These are phyloP conservation scores for Poeciliopsis infans DNA, from an alignment of 2,797 vertebrate genomes.

Conservation along the genomic window DNA sequence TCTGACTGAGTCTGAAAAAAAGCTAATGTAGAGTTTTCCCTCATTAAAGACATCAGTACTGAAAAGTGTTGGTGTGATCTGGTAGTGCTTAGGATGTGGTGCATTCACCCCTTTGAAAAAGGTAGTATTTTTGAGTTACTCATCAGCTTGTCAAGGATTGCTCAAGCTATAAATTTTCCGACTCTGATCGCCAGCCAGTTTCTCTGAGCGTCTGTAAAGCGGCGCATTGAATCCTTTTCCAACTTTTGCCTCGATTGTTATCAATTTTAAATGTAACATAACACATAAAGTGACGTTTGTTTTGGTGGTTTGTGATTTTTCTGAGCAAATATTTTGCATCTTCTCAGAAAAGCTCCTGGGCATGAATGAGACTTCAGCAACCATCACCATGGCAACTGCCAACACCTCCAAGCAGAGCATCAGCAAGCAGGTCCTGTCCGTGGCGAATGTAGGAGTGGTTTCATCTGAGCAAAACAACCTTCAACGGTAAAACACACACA, in stretches of 20 bases:
- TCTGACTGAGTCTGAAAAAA: not conserved
- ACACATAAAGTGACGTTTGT: not conserved
- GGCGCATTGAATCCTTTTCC: not conserved
- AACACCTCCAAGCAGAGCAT: constrained; percentile 81
- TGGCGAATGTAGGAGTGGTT: constrained; percentile 89
- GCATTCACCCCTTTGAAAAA: not conserved
- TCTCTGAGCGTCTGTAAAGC: not conserved
- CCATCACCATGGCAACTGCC: constrained; percentile 82
- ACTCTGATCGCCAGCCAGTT: not conserved
- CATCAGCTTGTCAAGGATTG: not conserved
- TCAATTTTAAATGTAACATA: not conserved
- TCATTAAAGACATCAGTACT: not conserved
- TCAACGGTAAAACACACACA: constrained; percentile 78
- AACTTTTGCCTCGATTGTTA: not conserved
- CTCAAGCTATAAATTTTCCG: not conserved
- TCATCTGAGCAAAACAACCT: constrained; percentile 84
- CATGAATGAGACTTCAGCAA: constrained; percentile 92
- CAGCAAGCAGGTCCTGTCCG: constrained; percentile 84
- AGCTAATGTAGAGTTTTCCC: not conserved
- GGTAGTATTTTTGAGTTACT: not conserved
- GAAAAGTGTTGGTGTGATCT: not conserved
- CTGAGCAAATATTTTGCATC: constrained; percentile 11
- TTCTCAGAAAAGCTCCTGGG: constrained; percentile 89
- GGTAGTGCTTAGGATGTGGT: not conserved
- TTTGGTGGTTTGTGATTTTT: not conserved